Evolutionary conservation across 2,797 vertebrate genomes (phyloP), one percentile per base, ranked within the genome.

Genomic region (Thunnus albacares): DNA sequence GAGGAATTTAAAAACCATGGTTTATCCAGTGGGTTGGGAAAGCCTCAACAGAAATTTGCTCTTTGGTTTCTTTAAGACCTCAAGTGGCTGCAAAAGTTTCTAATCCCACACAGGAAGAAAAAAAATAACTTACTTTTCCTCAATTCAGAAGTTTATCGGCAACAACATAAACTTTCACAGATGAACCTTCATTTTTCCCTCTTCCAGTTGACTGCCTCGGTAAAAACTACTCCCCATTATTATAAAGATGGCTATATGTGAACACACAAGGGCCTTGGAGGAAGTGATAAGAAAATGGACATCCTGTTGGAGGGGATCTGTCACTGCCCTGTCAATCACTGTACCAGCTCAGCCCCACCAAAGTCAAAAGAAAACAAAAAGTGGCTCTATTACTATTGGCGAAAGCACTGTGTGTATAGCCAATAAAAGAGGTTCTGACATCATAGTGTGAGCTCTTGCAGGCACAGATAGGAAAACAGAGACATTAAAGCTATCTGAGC

Each of bases 211-310:
- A 35, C 52, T 74, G 47, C 45, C 77, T 76, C n/a, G 38, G 49
- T 20, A 64, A 38, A 57, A 77, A 77, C 20, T 12, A 15, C 17
- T 26, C 5, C 15, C 43, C 17, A 53, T 84, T 64, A 63, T 62
- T 71, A 59, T 56, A 22, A 62, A 11, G 3, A 18, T 13, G 33
- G 10, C 38, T 53, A 20, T 13, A 57, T 79, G 28, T 63, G 41
- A 47, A 22, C 28, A 49, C 13, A 11, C 2, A 67, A 6, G 62
- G 35, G 77, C 61, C 58, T 70, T 82, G 85, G 57, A 87, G 90
- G 92, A 93, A 89, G 79, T 84, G 92, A 93, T 92, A 93, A 91
- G 91, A 76, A 84, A 76, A 85, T 43, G 56, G 58, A 81, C 81
- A 89, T 92, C 84, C 90, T 79, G 86, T 61, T 77, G 45, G 43